A percentile compares a stretch with the other conserved stretches of the same genome.
phyloP scores from a whole-genome alignment of 2,797 vertebrate species.

The Avahi laniger region DNA sequence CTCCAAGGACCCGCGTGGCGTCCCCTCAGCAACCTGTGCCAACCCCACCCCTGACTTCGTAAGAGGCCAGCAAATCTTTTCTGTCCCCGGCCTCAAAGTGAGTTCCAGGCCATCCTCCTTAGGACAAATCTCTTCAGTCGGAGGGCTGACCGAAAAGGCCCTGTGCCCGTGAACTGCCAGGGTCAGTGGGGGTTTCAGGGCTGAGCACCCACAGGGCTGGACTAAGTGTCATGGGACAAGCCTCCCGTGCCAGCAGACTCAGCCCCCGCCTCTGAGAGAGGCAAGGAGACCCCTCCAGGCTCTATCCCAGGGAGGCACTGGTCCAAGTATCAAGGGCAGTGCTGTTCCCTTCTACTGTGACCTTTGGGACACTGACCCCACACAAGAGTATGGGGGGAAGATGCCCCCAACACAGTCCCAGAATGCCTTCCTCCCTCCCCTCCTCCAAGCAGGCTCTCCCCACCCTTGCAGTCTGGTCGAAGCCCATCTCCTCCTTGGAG shows the following conservation, averaged over 20 bases:
- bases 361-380: background rate
- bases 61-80: background rate
- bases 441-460: background rate
- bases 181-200: background rate
- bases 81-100: background rate
- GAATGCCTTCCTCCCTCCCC: background rate
- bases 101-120: background rate
- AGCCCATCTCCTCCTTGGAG: background rate
- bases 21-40: background rate
- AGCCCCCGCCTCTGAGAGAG: background rate
- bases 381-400: background rate
- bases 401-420: background rate
- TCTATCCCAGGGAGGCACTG: background rate
- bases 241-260: background rate
- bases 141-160: too few relatives aligned
- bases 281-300: background rate
- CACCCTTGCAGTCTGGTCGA: background rate
- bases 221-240: background rate
- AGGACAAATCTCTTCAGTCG: background rate
- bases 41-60: background rate
- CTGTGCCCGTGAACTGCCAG: background rate
- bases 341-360: background rate
- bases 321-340: background rate
- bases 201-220: background rate
- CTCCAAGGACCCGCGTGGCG: background rate